These are phyloP conservation scores for Notarius quadriscutis DNA, from an alignment of 2,113 vertebrate genomes.

Conservation along the genomic window DNA sequence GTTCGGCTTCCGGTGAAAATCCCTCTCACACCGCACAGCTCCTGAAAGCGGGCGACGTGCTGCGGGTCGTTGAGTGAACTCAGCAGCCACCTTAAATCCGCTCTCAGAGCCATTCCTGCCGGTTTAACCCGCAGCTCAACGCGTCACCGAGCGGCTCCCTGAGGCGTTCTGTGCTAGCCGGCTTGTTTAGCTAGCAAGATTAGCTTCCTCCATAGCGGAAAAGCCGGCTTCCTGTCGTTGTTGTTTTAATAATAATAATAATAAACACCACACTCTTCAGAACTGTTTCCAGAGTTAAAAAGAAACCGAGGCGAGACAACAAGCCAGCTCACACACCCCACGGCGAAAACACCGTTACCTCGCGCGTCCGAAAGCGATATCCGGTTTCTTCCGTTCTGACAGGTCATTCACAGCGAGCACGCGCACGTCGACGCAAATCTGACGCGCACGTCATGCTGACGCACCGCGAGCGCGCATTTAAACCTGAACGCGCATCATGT, in stretches of 20 bases:
- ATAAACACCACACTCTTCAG: too few relatives aligned
- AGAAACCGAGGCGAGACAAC: not conserved
- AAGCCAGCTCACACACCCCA: not conserved
- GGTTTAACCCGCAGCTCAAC: not conserved
- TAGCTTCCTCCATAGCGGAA: not conserved
- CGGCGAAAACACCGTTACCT: conserved; percentile 29
- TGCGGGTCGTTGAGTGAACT: conserved; percentile 81
- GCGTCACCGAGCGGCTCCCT: not conserved
- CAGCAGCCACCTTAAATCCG: conserved; percentile 54
- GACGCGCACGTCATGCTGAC: conserved; percentile 47
- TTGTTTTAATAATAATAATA: not conserved
- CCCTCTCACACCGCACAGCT: conserved; percentile 81
- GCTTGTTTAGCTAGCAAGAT: not conserved
- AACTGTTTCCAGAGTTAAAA: not conserved
- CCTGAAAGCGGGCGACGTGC: conserved; percentile 89
- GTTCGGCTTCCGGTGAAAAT: conserved; percentile 50
- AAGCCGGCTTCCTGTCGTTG: not conserved
- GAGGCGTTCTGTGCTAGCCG: not conserved
- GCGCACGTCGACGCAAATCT: conserved; percentile 10
- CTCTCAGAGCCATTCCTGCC: conserved; percentile 50
- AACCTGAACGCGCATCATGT: not conserved
- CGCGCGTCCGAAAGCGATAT: not conserved
- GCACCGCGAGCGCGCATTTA: conserved; percentile 3
- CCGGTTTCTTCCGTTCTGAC: conserved; percentile 61
- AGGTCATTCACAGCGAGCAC: conserved; percentile 39